Evolutionary conservation across 1,140 invertebrate genomes (phyloP), one percentile per base, ranked within the genome.

Genomic region (Megalonaias nervosa): DNA sequence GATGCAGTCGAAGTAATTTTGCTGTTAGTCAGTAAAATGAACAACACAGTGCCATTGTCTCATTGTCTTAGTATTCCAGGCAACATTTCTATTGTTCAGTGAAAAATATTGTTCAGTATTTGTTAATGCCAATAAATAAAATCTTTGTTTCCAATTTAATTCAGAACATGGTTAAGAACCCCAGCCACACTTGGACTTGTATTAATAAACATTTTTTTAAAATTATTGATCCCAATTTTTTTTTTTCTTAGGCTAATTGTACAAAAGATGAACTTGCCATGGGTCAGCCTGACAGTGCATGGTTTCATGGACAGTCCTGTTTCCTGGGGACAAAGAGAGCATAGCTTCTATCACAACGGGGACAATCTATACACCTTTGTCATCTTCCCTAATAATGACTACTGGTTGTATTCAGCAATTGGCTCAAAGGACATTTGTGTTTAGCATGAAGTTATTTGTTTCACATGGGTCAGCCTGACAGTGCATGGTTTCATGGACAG

Each of bases 401-500:
- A 85, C 68, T 88, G 87, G 87, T 61, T 85, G 38, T 87, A 81
- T 79, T 74, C 73, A 15, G 84, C 84, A 59, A 71, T 79, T 61
- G 82, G 79, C 48, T 19, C 48, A 16, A n/a, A 73, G 56, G 80
- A 84, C 75, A 70, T 74, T 64, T 74, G 66, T 48, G 6, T 48
- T 48, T 48, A 48, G 38, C 38, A 48, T 9, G 38, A 48, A 11
- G 38, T 48, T 48, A 6, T n/a, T n/a, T n/a, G n/a, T n/a, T n/a
- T n/a, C n/a, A n/a, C 77, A 21, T 88, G 84, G 81, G 80, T 74
- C 16, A 75, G 77, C 70, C 11, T 89, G 55, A 89, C 87, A 21
- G 82, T 87, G 13, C 84, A 89, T 75, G 87, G 88, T 55, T 88
- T 88, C 70, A 65, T 67, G 4, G 88, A 89, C 74, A 79, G 81